Evolutionary conservation across 2,797 vertebrate genomes (phyloP).

Genomic region (Adrianichthys oophorus): DNA sequence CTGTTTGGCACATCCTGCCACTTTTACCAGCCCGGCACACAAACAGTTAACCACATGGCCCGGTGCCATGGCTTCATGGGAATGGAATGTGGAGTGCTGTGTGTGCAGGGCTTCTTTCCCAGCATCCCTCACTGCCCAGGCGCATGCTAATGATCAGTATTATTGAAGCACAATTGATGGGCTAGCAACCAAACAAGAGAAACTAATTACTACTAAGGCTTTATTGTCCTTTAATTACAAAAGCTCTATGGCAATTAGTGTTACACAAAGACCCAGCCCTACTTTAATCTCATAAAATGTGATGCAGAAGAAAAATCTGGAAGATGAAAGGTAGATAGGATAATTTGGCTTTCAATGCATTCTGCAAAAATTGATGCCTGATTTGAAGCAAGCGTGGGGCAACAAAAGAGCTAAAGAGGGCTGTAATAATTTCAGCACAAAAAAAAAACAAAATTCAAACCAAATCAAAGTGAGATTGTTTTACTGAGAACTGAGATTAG

Average conservation of each 20-base stretch:
- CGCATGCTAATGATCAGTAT: constrained; percentile 90
- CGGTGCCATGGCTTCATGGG: constrained; percentile 88
- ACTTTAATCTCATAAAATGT: constrained; percentile 77
- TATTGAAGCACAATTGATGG: constrained; percentile 95
- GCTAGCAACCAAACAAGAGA: constrained; percentile 89
- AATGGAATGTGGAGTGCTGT: constrained; percentile 96
- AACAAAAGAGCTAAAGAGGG: constrained; percentile 64
- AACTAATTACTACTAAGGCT: constrained; percentile 94
- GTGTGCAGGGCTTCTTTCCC: constrained; percentile 83
- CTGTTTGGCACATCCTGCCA: constrained; percentile 51
- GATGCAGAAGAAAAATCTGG: constrained; percentile 67
- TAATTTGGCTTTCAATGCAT: constrained; percentile 63
- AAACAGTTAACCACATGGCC: constrained; percentile 77
- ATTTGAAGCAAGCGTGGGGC: constrained; percentile 52
- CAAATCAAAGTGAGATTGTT: constrained; percentile 30
- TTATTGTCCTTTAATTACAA: constrained; percentile 90
- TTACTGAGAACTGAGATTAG: constrained; percentile 48
- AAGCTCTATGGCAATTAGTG: constrained; percentile 88
- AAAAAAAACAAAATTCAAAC: constrained; percentile 49
- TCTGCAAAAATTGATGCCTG: constrained; percentile 59
- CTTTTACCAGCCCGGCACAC: constrained; percentile 45
- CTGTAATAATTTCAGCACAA: constrained; percentile 49
- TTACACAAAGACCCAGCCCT: constrained; percentile 70
- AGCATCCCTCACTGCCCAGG: constrained; percentile 87
- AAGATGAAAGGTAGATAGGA: constrained; percentile 75